Evolutionary conservation across 2,113 vertebrate genomes (phyloP).

Genomic region (Plecturocebus donacophilus): DNA sequence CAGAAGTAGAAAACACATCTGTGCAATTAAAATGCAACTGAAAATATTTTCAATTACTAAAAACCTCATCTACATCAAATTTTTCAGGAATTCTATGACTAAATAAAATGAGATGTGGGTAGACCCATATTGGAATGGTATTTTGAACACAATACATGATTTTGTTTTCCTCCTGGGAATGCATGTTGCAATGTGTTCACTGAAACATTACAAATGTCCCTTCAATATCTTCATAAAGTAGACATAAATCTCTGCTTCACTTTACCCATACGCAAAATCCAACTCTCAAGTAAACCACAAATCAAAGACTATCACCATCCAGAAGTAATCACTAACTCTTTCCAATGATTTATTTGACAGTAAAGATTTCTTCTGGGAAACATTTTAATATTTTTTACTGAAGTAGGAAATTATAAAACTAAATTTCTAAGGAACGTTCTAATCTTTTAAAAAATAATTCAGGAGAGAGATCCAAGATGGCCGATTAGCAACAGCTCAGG

Average conservation of each 20-base stretch:
- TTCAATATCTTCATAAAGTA: background rate
- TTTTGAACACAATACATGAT: background rate
- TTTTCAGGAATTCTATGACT: background rate
- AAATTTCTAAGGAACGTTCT: background rate
- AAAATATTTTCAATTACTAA: conserved; percentile 20
- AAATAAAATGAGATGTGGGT: background rate
- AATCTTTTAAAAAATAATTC: conserved; percentile 30
- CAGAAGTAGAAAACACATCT: background rate
- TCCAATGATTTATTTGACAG: background rate
- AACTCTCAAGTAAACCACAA: background rate
- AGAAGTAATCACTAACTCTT: background rate
- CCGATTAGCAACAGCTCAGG: too few species aligned
- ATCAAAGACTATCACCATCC: background rate
- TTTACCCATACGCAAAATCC: background rate
- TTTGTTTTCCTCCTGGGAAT: background rate
- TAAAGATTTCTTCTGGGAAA: conserved; percentile 26
- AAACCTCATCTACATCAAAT: background rate
- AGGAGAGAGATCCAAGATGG: too few species aligned
- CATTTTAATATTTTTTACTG: background rate
- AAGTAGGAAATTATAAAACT: background rate
- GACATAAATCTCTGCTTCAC: background rate
- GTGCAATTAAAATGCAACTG: background rate
- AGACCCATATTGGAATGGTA: background rate
- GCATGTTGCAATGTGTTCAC: background rate
- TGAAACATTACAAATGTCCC: conserved; percentile 14